These are phyloP conservation scores for Tupiocoris notatus DNA, from an alignment of 2,888 invertebrate genomes.

Conservation along the genomic window DNA sequence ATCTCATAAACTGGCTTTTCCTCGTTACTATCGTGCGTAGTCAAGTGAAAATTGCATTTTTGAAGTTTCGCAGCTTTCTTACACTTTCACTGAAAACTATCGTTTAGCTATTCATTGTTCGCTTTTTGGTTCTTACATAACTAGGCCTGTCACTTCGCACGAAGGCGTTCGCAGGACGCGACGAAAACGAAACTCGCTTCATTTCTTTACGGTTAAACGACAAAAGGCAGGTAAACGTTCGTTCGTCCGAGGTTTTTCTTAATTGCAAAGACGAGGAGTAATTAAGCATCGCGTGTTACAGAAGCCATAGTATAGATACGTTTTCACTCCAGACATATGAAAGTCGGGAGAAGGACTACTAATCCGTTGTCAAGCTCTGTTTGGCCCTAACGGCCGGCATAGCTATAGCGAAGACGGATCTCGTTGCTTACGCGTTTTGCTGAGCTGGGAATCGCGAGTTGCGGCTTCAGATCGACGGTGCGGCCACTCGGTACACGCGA, in stretches of 20 bases:
- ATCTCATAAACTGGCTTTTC: too few relatives aligned
- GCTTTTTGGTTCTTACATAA: neutral
- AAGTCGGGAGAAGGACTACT: conserved; percentile 30
- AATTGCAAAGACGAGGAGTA: conserved; percentile 23
- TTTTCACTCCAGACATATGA: conserved; percentile 39
- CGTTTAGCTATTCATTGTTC: neutral
- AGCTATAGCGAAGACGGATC: neutral
- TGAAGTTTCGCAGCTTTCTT: neutral
- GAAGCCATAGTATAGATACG: conserved; percentile 10
- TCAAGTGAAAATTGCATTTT: too few relatives aligned
- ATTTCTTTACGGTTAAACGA: conserved; percentile 16
- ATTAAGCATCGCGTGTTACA: conserved; percentile 39
- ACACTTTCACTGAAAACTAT: too few relatives aligned
- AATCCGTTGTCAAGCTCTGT: conserved; percentile 39
- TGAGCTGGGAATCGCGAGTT: neutral
- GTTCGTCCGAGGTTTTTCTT: conserved; percentile 13
- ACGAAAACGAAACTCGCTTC: conserved; percentile 33
- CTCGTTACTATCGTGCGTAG: too few relatives aligned
- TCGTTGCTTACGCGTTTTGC: neutral
- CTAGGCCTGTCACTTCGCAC: neutral
- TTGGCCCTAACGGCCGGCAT: conserved; percentile 17
- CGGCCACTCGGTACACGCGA: neutral
- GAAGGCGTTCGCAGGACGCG: neutral
- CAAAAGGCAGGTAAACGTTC: conserved; percentile 16
- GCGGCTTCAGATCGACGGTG: neutral